Evolutionary conservation across 2,797 vertebrate species (phyloP).

Genomic region (Anabas testudineus): DNA sequence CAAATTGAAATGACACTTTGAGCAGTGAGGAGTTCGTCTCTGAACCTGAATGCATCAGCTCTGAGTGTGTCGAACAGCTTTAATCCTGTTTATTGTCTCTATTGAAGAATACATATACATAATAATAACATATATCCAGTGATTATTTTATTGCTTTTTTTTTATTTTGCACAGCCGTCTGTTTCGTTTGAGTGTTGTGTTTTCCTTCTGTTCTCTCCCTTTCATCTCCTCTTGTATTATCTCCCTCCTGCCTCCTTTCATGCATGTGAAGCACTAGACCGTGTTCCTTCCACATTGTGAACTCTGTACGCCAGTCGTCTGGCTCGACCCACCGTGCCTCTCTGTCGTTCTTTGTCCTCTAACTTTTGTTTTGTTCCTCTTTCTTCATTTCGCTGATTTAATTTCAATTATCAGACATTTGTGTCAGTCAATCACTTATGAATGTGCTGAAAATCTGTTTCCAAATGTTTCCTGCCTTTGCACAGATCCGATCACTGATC

Average conservation of each 20-base stretch:
- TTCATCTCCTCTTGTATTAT: constrained; percentile 23
- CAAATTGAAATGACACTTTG: constrained; percentile 10
- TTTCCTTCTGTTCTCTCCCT: constrained; percentile 19
- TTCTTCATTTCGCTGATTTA: background rate
- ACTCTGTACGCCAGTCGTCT: background rate
- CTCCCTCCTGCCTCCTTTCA: constrained; percentile 41
- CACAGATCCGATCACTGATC: constrained; percentile 2
- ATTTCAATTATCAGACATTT: background rate
- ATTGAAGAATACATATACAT: background rate
- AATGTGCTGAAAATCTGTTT: background rate
- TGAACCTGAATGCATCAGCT: background rate
- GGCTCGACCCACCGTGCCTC: background rate
- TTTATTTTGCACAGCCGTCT: background rate
- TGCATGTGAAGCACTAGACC: constrained; percentile 55
- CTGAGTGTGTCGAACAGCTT: background rate
- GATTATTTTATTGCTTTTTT: background rate
- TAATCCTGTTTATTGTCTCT: background rate
- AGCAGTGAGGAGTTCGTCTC: constrained; percentile 16
- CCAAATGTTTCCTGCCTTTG: background rate
- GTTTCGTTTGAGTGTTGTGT: constrained; percentile 3
- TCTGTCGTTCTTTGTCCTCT: background rate
- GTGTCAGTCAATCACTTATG: background rate
- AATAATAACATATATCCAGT: background rate
- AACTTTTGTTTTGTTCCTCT: background rate
- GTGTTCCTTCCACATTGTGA: constrained; percentile 45